Percentiles rank a stretch among this genome's conserved stretches.
phyloP scores from a whole-genome alignment of 2,797 vertebrate genomes.

The Semaprochilodus insignis region DNA sequence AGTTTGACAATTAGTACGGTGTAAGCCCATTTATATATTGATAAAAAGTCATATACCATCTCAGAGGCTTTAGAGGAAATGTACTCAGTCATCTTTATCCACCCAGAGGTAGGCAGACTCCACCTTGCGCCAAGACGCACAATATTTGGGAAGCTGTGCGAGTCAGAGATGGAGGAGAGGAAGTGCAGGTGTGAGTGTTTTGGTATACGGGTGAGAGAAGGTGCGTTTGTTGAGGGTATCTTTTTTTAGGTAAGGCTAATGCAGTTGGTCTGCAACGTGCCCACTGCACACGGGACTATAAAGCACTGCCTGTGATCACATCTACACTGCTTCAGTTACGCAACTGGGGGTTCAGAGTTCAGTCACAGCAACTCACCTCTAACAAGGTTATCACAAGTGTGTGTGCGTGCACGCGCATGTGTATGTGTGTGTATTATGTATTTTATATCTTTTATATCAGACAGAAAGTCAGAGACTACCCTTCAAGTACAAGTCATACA shows the following conservation, averaged over 20 bases:
- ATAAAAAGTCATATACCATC: background rate
- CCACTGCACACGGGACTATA: background rate
- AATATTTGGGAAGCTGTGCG: constrained; percentile 1
- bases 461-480: background rate
- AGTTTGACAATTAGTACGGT: background rate
- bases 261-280: constrained; percentile 15
- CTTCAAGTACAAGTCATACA: background rate
- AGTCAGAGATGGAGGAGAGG: constrained; percentile 21
- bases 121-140: background rate
- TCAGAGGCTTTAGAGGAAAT: background rate
- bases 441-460: too few relatives aligned
- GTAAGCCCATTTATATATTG: constrained; percentile 1
- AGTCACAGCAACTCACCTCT: background rate
- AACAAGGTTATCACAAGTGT: background rate
- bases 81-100: constrained; percentile 8
- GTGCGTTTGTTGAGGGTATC: constrained; percentile 16
- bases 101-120: constrained; percentile 16
- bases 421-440: too few relatives aligned
- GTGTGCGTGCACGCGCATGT: background rate
- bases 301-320: constrained; percentile 1
- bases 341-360: constrained; percentile 15
- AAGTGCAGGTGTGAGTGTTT: constrained; percentile 8
- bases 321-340: background rate
- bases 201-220: background rate
- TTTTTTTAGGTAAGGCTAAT: constrained; percentile 53